Conservation (phyloP, 2,888 invertebrate species). For the Kryphioiulus occultus region DNA sequence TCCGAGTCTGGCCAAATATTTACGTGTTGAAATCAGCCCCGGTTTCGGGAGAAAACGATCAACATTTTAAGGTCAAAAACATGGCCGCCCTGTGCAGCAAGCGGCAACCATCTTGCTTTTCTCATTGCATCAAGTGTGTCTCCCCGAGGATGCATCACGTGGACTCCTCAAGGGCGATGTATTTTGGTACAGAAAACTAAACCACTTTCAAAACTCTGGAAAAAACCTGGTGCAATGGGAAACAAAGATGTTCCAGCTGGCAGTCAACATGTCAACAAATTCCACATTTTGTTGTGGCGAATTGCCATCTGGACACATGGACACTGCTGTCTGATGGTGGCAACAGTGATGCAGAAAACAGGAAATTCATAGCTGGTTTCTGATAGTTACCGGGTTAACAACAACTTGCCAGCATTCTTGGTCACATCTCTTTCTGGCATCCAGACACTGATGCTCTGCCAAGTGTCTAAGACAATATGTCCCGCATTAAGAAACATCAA, state of each 20-base stretch:
- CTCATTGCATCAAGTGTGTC: neutral
- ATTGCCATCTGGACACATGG: too few relatives aligned
- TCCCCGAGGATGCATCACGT: neutral
- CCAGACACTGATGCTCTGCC: too few relatives aligned
- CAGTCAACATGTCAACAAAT: neutral
- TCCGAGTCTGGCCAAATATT: slow-evolving; percentile 12
- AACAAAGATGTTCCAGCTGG: neutral
- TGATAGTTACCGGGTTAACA: too few relatives aligned
- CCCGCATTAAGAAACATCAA: too few relatives aligned
- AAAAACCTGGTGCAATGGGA: neutral
- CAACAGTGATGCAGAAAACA: too few relatives aligned
- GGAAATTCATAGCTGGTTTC: too few relatives aligned
- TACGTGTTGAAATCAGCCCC: slow-evolving; percentile 1
- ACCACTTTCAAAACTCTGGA: neutral
- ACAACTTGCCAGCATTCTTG: too few relatives aligned
- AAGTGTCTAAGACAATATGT: too few relatives aligned
- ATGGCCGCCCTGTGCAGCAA: neutral
- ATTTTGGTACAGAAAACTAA: neutral
- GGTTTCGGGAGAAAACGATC: neutral
- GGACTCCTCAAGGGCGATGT: neutral
- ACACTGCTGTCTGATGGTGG: too few relatives aligned
- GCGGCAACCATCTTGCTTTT: slow-evolving; percentile 24
- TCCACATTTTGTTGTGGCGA: neutral
- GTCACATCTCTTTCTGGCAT: too few relatives aligned
- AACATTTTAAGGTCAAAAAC: neutral